Evolutionary conservation across 1,140 invertebrate species (phyloP).

Genomic region (Lucilia cuprina): DNA sequence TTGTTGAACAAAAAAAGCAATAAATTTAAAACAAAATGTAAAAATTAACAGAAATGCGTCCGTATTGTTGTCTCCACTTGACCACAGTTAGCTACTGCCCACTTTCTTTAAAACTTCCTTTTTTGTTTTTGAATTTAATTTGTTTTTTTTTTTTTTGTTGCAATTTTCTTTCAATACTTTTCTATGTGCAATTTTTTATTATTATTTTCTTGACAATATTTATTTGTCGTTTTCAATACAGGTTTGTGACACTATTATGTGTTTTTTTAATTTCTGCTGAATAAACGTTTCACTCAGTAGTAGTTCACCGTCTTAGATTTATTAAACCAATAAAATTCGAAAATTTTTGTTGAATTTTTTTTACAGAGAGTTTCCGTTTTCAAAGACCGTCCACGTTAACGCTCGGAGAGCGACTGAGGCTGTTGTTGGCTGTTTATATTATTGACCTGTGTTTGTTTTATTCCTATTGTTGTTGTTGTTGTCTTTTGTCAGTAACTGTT

Average conservation of each 20-base stretch:
- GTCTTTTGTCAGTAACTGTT: background rate
- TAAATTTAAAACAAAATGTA: background rate
- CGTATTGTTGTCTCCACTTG: background rate
- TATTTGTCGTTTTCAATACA: background rate
- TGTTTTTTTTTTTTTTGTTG: background rate
- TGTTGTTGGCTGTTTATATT: conserved; percentile 16
- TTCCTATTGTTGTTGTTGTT: background rate
- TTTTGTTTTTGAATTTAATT: conserved; percentile 15
- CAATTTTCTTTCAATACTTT: background rate
- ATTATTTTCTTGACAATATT: background rate
- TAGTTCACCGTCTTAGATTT: background rate
- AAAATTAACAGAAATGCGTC: background rate
- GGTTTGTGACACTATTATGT: conserved; percentile 18
- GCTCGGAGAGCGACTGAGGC: conserved; percentile 32
- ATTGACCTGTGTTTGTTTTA: background rate
- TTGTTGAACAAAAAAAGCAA: background rate
- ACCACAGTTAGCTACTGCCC: background rate
- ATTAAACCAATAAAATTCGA: conserved; percentile 19
- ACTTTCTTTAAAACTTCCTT: conserved; percentile 34
- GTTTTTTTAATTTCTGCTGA: background rate
- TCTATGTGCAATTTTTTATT: background rate
- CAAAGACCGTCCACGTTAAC: conserved; percentile 21
- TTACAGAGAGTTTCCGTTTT: background rate
- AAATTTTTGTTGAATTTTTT: background rate
- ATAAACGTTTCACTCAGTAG: background rate